Evolutionary conservation across 1,140 invertebrate genomes (phyloP).

Genomic region (Trichonephila inaurata): DNA sequence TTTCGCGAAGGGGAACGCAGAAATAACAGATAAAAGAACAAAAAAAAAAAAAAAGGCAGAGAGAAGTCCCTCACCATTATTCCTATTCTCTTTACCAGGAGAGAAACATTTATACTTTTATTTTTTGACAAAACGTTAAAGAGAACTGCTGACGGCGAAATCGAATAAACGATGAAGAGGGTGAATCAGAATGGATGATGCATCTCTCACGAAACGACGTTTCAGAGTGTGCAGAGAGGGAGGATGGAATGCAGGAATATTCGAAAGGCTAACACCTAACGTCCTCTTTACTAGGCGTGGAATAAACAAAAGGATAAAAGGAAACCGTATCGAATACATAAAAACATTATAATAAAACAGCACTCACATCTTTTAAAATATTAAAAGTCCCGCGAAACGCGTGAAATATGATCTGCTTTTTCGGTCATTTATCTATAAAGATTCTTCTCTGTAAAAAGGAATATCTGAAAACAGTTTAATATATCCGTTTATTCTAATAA

Average conservation of each 20-base stretch:
- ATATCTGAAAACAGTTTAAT: too few relatives aligned
- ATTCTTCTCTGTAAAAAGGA: rapidly evolving
- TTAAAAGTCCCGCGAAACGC: too few relatives aligned
- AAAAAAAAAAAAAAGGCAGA: neutral
- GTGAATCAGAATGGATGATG: conserved; percentile 69
- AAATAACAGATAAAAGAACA: neutral
- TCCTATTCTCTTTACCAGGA: conserved; percentile 58
- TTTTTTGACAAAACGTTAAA: conserved; percentile 63
- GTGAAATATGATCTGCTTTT: too few relatives aligned
- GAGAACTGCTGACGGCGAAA: conserved; percentile 68
- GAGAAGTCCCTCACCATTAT: conserved; percentile 34
- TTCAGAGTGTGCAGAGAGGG: neutral
- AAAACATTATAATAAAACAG: neutral
- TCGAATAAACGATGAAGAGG: conserved; percentile 70
- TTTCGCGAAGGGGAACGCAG: conserved; percentile 25
- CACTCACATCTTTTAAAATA: too few relatives aligned
- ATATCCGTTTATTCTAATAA: too few relatives aligned
- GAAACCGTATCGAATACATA: neutral
- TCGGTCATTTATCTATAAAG: too few relatives aligned
- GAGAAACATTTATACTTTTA: conserved; percentile 68
- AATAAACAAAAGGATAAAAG: neutral
- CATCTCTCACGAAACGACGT: conserved; percentile 40
- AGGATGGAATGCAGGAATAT: conserved; percentile 26
- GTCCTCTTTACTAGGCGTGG: neutral
- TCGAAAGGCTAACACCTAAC: conserved; percentile 9